These are phyloP conservation scores for Andrena trimmerana DNA, from an alignment of 2,888 invertebrate species.

Conservation along the genomic window DNA sequence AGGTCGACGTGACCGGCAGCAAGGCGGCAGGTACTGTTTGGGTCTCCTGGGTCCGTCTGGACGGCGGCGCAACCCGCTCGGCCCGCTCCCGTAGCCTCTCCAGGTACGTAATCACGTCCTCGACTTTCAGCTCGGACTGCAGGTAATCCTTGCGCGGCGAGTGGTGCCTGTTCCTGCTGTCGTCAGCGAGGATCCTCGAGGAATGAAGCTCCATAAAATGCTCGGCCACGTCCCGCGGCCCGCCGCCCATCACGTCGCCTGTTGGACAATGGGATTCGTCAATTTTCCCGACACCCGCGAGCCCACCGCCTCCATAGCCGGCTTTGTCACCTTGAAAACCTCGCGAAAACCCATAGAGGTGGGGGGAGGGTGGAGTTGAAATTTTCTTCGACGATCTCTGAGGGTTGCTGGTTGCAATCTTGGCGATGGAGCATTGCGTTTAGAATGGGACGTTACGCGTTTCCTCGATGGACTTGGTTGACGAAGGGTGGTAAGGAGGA, in stretches of 20 bases:
- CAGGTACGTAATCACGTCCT: conserved; percentile 80
- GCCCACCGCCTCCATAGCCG: neutral
- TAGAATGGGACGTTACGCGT: too few species aligned
- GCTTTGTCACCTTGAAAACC: neutral
- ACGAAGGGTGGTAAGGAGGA: too few species aligned
- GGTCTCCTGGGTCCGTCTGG: conserved; percentile 83
- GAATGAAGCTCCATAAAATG: conserved; percentile 82
- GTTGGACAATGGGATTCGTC: neutral
- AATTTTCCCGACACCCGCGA: neutral
- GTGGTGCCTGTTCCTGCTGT: conserved; percentile 76
- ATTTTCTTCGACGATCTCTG: too few species aligned
- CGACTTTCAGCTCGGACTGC: conserved; percentile 78
- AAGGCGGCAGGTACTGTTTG: conserved; percentile 81
- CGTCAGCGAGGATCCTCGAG: conserved; percentile 77
- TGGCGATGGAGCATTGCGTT: too few species aligned
- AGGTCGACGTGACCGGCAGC: conserved; percentile 79
- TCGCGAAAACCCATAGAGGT: too few species aligned
- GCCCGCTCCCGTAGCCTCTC: conserved; percentile 82
- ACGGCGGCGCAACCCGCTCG: conserved; percentile 80
- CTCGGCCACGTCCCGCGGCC: conserved; percentile 82
- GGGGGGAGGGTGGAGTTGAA: too few species aligned
- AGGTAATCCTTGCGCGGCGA: conserved; percentile 80
- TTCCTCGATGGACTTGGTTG: too few species aligned
- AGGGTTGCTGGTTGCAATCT: too few species aligned
- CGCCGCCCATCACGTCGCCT: conserved; percentile 82